Evolutionary conservation across 2,888 invertebrate species (phyloP), one percentile per base, ranked within the genome.

Genomic region (Epinotia demarniana): DNA sequence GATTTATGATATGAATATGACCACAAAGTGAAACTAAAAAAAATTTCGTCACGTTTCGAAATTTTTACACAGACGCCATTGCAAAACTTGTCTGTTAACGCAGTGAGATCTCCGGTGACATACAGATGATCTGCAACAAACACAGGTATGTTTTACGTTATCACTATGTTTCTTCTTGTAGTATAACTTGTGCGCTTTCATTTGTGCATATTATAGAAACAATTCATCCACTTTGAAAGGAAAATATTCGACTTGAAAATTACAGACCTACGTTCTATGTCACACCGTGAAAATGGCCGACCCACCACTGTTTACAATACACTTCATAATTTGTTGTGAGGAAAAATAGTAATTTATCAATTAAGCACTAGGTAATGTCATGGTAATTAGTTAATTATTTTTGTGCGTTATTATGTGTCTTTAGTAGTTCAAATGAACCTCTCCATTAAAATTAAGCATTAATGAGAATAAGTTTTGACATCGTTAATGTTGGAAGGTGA

Each of bases 271-370:
- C 89, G 94, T 91, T 94, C 95, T 95, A 95, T 95, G 95, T 95
- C 95, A 93, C 95, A 95, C 95, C 95, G 94, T 94, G 94, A 95
- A 95, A 95, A 96, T 96, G 96, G 96, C 96, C 95, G 96, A 95
- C 95, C 95, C 95, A 96, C 95, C 95, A 96, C 95, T 94, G 91
- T 92, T 93, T 92, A 91, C 95, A 95, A 95, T 86, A 90, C 87
- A 92, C 87, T 84, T 83, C 82, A 83, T 86, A 86, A 87, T 90
- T 91, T 86, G 72, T 84, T 84, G 81, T 78, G 78, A 83, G 49
- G 82, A 85, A 85, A 84, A 80, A 72, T 70, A 76, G 81, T 83
- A 78, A 64, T 83, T 85, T 77, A 81, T 87, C 78, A 86, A 81
- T 77, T 82, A 85, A 86, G 73, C 61, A n/a, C 53, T 39, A 74